Evolutionary conservation across 2,888 invertebrate species (phyloP).

Genomic region (Eueremaeus valkanovi): DNA sequence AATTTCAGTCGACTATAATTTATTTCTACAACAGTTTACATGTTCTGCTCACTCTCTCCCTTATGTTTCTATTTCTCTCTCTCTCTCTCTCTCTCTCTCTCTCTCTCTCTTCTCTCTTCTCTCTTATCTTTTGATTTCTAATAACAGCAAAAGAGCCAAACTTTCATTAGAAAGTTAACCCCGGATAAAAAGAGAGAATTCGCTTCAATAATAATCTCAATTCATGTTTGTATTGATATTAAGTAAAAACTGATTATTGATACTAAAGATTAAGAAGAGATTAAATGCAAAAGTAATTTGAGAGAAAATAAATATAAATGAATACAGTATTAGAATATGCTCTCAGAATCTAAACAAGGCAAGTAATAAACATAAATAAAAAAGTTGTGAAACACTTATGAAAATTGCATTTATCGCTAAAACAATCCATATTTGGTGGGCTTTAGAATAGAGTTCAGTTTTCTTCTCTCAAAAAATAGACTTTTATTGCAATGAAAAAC

Average conservation of each 20-base stretch:
- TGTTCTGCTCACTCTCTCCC: neutral
- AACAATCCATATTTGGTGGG: neutral
- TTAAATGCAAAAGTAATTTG: neutral
- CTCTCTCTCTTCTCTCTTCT: neutral
- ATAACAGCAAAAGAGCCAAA: neutral
- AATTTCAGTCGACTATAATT: slow-evolving; percentile 18
- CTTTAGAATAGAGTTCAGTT: neutral
- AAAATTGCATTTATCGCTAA: neutral
- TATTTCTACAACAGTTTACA: slow-evolving; percentile 26
- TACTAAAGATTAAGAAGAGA: neutral
- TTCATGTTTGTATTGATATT: neutral
- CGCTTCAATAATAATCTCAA: neutral
- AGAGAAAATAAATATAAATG: too few species aligned
- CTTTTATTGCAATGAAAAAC: slow-evolving; percentile 16
- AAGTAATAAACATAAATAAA: neutral
- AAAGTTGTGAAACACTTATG: neutral
- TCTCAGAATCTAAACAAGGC: too few species aligned
- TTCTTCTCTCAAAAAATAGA: neutral
- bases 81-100: slow-evolving; percentile 1
- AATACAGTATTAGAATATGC: too few species aligned
- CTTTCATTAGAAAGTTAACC: too few species aligned
- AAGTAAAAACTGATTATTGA: neutral
- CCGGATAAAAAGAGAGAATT: neutral
- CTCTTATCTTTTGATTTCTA: neutral
- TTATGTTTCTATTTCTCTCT: neutral